A percentile compares a stretch with the other conserved stretches of the same genome.
Evolutionary conservation across 2,888 invertebrate genomes (phyloP).

Genomic region (Petrophora chlorosata): DNA sequence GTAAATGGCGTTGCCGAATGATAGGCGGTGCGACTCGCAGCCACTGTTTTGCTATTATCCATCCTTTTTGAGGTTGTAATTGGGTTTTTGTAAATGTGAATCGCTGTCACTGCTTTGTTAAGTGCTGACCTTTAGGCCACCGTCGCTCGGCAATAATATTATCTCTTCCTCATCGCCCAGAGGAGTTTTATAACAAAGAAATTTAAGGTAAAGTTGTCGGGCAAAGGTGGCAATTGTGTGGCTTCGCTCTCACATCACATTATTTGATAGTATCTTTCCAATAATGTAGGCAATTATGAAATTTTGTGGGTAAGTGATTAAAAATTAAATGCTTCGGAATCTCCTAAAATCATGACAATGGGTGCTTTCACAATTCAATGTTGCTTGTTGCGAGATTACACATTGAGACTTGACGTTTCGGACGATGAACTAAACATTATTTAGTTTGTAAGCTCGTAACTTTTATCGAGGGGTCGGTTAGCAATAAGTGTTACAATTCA

Average conservation of each 20-base stretch:
- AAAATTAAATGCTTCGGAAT: constrained; percentile 28
- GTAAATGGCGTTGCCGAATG: neutral
- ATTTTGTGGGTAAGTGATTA: neutral
- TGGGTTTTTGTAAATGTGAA: too few species aligned
- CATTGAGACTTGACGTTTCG: constrained; percentile 48
- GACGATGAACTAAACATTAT: constrained; percentile 40
- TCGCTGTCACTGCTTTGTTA: neutral
- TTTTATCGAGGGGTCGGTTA: constrained; percentile 53
- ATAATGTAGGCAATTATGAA: constrained; percentile 1
- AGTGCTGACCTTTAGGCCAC: neutral
- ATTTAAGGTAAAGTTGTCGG: neutral
- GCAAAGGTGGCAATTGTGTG: neutral
- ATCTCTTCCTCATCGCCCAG: neutral
- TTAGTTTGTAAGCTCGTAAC: constrained; percentile 47
- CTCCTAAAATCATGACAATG: constrained; percentile 47
- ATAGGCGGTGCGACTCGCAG: too few species aligned
- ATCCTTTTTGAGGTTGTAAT: neutral
- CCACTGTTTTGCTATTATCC: too few species aligned
- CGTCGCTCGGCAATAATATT: neutral
- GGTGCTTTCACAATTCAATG: constrained; percentile 43
- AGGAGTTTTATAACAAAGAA: too few species aligned
- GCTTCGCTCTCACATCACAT: neutral
- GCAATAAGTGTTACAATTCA: constrained; percentile 66
- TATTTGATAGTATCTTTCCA: too few species aligned
- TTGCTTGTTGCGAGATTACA: constrained; percentile 50